These are phyloP conservation scores for Conomelus anceps DNA, from an alignment of 2,888 invertebrate species.

Conservation along the genomic window DNA sequence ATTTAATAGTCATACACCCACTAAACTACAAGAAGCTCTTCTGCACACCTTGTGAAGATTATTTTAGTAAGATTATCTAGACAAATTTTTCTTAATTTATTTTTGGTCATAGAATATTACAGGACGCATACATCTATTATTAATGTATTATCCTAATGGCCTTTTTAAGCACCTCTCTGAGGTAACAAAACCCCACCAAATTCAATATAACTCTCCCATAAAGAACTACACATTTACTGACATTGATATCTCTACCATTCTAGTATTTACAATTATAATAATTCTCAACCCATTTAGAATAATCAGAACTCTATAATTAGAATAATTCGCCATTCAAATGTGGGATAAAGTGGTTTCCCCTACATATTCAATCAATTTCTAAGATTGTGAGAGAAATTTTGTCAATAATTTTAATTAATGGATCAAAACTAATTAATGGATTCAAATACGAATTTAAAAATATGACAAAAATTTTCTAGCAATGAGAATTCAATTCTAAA, in stretches of 20 bases:
- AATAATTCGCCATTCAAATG: not conserved
- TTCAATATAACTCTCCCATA: not conserved
- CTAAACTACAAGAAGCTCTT: not conserved
- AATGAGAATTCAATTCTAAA: no score
- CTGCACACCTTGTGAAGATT: not conserved
- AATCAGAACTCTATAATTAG: not conserved
- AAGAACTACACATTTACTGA: not conserved
- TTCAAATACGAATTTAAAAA: no score
- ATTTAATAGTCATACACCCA: no score
- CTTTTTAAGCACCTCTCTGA: not conserved
- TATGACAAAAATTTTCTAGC: no score
- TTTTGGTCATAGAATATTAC: not conserved
- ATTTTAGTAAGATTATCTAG: not conserved
- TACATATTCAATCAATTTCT: no score
- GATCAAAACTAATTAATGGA: no score
- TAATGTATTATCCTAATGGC: not conserved
- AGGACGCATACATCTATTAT: not conserved
- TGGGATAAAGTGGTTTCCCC: not conserved
- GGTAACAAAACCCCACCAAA: not conserved
- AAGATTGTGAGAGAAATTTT: no score
- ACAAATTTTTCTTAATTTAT: not conserved
- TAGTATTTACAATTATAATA: not conserved
- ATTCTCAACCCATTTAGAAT: not conserved
- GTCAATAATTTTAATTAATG: no score
- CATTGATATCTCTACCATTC: not conserved